These are phyloP conservation scores for Xenopus petersii DNA, from an alignment of 2,797 vertebrate species.

Conservation along the genomic window DNA sequence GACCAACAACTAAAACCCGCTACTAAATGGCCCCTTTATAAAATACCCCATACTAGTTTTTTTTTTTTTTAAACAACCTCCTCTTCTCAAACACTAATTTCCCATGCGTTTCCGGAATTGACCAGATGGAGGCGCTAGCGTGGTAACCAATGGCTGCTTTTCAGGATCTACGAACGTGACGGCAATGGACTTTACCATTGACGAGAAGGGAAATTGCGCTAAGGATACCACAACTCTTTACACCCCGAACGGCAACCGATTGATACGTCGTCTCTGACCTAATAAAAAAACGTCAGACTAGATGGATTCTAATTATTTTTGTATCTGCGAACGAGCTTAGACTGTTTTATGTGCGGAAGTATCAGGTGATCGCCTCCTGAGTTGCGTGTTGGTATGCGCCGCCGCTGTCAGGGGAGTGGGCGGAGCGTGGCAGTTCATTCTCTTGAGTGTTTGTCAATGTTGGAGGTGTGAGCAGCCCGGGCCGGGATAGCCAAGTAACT, in stretches of 20 bases:
- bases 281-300: background rate
- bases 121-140: constrained; percentile 15
- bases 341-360: no score
- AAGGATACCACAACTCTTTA: no score
- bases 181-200: constrained; percentile 21
- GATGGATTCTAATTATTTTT: no score
- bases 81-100: background rate
- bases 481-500: constrained; percentile 47
- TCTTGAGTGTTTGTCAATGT: constrained; percentile 92
- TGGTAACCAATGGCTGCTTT: constrained; percentile 33
- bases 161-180: constrained; percentile 34
- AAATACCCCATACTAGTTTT: no score
- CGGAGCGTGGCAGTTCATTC: constrained; percentile 57
- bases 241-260: background rate
- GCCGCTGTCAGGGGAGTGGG: constrained; percentile 41
- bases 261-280: background rate
- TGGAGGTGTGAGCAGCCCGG: constrained; percentile 69
- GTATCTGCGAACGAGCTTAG: no score
- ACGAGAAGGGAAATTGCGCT: background rate
- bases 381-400: background rate
- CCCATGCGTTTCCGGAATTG: background rate
- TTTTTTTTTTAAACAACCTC: background rate
- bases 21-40: no score
- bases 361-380: background rate
- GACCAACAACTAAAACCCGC: no score